Percentiles rank a stretch among this genome's conserved stretches.
Conservation (phyloP, 2,797 vertebrate species). For the Sciaenops ocellatus region DNA sequence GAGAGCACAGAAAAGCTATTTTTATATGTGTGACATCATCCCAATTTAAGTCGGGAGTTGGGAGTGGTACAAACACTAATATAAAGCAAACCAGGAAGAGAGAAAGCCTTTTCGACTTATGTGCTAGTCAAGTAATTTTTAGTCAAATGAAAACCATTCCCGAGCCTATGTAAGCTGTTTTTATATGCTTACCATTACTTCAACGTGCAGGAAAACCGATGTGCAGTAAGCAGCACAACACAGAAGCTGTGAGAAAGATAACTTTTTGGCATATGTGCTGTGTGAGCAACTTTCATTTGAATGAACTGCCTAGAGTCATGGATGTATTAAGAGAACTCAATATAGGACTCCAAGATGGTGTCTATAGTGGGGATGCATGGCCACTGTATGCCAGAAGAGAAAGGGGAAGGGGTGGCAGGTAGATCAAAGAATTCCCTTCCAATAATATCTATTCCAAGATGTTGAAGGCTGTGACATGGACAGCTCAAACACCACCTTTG, state of each 20-base stretch:
- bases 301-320: not conserved
- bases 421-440: no score
- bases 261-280: not conserved
- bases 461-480: no score
- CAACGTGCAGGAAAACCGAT: not conserved
- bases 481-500: no score
- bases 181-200: not conserved
- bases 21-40: not conserved
- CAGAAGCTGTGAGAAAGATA: not conserved
- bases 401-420: no score
- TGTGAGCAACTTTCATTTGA: conserved; percentile 7
- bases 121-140: not conserved
- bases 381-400: no score
- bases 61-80: not conserved
- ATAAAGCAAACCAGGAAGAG: not conserved
- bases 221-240: not conserved
- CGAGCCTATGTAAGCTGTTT: not conserved
- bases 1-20: not conserved
- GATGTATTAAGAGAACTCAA: no score
- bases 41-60: not conserved
- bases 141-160: not conserved
- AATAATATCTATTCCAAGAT: no score
- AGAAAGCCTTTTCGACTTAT: not conserved
- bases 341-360: not conserved
- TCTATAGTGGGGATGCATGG: conserved; percentile 1